Percentiles rank a stretch among this genome's conserved stretches.
These are phyloP conservation scores for Tenualosa thibaudeaui DNA, from an alignment of 2,797 vertebrate genomes.

Conservation along the genomic window DNA sequence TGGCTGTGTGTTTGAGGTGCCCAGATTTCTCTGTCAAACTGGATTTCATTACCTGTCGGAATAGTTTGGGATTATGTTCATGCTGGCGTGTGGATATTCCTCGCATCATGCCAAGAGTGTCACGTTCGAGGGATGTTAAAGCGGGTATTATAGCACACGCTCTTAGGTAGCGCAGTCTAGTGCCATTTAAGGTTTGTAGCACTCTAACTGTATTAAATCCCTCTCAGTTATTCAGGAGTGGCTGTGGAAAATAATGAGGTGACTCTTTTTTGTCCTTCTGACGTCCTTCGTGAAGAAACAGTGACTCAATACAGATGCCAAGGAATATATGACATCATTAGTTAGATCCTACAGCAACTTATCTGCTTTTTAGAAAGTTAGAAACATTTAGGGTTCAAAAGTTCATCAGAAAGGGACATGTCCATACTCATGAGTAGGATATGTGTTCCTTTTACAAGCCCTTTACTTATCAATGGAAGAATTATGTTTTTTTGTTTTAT, in stretches of 20 bases:
- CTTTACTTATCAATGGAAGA: background rate
- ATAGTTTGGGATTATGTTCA: conserved; percentile 46
- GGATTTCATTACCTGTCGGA: conserved; percentile 42
- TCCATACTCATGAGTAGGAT: background rate
- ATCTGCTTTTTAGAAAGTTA: background rate
- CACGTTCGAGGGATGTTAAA: conserved; percentile 23
- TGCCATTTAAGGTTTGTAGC: conserved; percentile 39
- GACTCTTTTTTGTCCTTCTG: background rate
- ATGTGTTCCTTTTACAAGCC: background rate
- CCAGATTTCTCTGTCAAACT: conserved; percentile 28
- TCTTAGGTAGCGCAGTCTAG: background rate
- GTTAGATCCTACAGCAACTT: background rate
- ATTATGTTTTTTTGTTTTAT: background rate
- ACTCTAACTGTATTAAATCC: background rate
- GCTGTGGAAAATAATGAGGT: background rate
- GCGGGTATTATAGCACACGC: background rate
- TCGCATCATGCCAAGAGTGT: conserved; percentile 29
- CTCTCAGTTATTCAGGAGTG: background rate
- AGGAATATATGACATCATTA: background rate
- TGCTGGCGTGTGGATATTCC: conserved; percentile 41
- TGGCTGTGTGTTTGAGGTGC: conserved; percentile 13
- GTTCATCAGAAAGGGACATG: background rate
- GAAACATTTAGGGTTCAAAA: background rate
- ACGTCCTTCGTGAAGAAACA: background rate
- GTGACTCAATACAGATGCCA: background rate